Percentiles rank a stretch among this genome's conserved stretches.
These are phyloP conservation scores for Protomyctophum bolini DNA, from an alignment of 2,113 vertebrate genomes.

Conservation along the genomic window DNA sequence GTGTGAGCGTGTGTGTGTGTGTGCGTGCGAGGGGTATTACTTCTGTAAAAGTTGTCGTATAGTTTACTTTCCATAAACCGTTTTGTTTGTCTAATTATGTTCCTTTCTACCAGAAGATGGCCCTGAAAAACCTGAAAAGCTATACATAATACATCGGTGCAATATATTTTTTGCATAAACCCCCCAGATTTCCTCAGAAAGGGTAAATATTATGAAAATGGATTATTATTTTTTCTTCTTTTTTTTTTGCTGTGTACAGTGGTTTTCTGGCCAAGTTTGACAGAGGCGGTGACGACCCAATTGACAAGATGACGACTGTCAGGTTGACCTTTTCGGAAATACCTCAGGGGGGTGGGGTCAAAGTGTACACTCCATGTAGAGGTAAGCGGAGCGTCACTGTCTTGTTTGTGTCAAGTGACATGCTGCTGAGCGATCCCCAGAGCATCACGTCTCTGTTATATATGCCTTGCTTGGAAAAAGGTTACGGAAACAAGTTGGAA, in stretches of 20 bases:
- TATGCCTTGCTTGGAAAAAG: slow-evolving; percentile 69
- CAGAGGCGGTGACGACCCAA: slow-evolving; percentile 56
- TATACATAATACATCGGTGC: too few species aligned
- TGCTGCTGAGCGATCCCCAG: slow-evolving; percentile 69
- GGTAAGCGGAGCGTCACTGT: slow-evolving; percentile 63
- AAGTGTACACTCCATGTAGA: slow-evolving; percentile 61
- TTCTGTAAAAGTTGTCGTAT: too few species aligned
- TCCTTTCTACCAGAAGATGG: too few species aligned
- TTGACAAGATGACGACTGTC: slow-evolving; percentile 77
- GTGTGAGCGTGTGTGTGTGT: too few species aligned
- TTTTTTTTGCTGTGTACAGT: not conserved
- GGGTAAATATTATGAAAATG: too few species aligned
- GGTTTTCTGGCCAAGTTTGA: slow-evolving; percentile 59
- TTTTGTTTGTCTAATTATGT: too few species aligned
- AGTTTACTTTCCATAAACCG: too few species aligned
- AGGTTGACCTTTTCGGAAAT: slow-evolving; percentile 83
- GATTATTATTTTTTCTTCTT: too few species aligned
- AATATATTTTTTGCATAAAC: too few species aligned
- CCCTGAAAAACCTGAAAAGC: too few species aligned
- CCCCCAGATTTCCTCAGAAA: too few species aligned
- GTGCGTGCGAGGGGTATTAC: too few species aligned
- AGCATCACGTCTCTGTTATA: slow-evolving; percentile 74
- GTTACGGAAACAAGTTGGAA: slow-evolving; percentile 73
- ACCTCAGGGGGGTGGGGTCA: slow-evolving; percentile 70
- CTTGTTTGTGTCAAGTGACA: slow-evolving; percentile 73